Conservation (phyloP, 2,888 invertebrate genomes). For the Apamea epomidion region DNA sequence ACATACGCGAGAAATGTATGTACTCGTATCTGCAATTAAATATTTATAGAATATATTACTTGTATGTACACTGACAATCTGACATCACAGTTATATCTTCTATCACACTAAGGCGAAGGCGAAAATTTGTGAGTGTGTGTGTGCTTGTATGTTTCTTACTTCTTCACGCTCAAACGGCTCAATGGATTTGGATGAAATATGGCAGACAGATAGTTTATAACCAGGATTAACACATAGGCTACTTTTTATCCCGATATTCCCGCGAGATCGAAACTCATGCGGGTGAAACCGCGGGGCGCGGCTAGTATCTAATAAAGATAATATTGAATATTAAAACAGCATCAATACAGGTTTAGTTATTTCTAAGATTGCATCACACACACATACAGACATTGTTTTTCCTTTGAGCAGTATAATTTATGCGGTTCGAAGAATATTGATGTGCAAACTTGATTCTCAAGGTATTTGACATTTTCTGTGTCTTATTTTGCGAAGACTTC, state of each 20-base stretch:
- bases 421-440: slow-evolving; percentile 48
- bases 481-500: not conserved
- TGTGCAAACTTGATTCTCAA: slow-evolving; percentile 43
- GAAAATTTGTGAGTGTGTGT: no score
- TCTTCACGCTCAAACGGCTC: no score
- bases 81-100: slow-evolving; percentile 24
- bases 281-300: no score
- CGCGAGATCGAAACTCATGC: no score
- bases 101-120: no score
- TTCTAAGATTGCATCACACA: slow-evolving; percentile 43
- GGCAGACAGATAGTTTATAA: no score
- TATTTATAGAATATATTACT: slow-evolving; percentile 2
- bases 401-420: slow-evolving; percentile 36
- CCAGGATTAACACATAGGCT: no score
- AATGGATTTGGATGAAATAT: no score
- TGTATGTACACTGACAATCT: not conserved
- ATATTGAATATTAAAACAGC: slow-evolving; percentile 9
- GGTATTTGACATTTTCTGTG: slow-evolving; percentile 27
- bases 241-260: no score
- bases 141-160: no score
- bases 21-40: not conserved
- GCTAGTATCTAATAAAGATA: not conserved
- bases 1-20: not conserved
- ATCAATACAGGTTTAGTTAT: slow-evolving; percentile 38
- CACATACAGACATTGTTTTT: slow-evolving; percentile 32